Evolutionary conservation across 2,888 invertebrate genomes (phyloP).

Genomic region (Cheilosia grossa): DNA sequence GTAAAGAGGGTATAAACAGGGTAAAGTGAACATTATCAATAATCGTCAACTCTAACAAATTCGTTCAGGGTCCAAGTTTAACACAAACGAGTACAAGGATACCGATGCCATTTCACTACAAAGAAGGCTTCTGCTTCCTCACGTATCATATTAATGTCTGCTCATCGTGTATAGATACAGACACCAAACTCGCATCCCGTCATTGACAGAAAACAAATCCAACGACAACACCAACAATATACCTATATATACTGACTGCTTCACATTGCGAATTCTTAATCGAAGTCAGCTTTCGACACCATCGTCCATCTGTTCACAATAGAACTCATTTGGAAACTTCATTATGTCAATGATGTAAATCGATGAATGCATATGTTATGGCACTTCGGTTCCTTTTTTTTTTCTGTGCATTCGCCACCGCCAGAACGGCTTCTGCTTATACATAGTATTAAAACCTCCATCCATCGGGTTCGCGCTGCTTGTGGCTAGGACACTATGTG

Average conservation of each 20-base stretch:
- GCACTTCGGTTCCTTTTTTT: slow-evolving; percentile 54
- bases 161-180: not conserved
- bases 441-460: slow-evolving; percentile 46
- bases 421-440: slow-evolving; percentile 53
- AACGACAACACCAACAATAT: slow-evolving; percentile 47
- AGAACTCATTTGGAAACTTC: slow-evolving; percentile 76
- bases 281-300: slow-evolving; percentile 69
- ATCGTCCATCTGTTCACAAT: slow-evolving; percentile 70
- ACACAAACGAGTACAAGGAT: not conserved
- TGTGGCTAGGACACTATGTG: slow-evolving; percentile 72
- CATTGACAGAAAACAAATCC: slow-evolving; percentile 58
- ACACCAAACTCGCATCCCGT: slow-evolving; percentile 4
- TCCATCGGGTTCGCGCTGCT: slow-evolving; percentile 60
- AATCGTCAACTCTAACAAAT: not conserved
- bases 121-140: slow-evolving; percentile 3
- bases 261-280: slow-evolving; percentile 64
- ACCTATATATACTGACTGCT: not conserved
- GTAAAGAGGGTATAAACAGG: no score
- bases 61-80: not conserved
- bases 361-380: slow-evolving; percentile 72
- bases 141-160: not conserved
- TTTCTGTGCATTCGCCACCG: slow-evolving; percentile 1
- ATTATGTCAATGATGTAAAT: slow-evolving; percentile 74
- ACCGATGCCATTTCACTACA: not conserved
- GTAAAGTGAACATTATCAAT: not conserved